Percentiles rank a stretch among this genome's conserved stretches.
These are phyloP conservation scores for Phoenicopterus ruber DNA, from an alignment of 2,113 vertebrate species.

Conservation along the genomic window DNA sequence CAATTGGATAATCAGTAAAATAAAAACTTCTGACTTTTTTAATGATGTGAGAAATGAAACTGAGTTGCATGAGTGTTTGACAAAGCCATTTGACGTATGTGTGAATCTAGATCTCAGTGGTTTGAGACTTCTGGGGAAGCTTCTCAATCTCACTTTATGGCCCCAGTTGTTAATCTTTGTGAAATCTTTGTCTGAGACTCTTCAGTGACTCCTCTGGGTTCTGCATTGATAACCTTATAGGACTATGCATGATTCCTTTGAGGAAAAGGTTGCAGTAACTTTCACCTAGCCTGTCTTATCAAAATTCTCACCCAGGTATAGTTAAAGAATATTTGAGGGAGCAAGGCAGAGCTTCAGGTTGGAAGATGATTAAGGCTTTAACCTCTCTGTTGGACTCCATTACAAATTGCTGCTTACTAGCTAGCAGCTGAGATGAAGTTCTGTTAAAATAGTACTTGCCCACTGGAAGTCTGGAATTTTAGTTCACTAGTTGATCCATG, in stretches of 20 bases:
- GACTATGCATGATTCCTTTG: not conserved
- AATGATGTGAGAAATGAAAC: not conserved
- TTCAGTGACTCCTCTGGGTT: not conserved
- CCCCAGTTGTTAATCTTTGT: not conserved
- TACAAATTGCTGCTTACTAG: not conserved
- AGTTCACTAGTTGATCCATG: rapidly evolving
- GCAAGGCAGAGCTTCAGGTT: not conserved
- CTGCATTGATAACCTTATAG: not conserved
- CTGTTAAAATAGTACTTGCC: not conserved
- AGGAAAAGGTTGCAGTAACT: not conserved
- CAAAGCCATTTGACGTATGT: not conserved
- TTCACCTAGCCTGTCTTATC: not conserved
- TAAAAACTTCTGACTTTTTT: not conserved
- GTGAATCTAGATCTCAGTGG: not conserved
- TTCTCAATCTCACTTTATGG: not conserved
- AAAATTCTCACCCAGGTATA: not conserved
- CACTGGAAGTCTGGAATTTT: not conserved
- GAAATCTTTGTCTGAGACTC: not conserved
- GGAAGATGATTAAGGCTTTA: not conserved
- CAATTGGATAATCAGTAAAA: not conserved
- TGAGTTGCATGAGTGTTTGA: not conserved
- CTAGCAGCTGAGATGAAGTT: not conserved
- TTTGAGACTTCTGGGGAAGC: not conserved
- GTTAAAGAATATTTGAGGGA: not conserved
- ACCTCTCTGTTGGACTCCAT: not conserved